Conservation (phyloP, 2,888 invertebrate species). For the Cabera pusaria region DNA sequence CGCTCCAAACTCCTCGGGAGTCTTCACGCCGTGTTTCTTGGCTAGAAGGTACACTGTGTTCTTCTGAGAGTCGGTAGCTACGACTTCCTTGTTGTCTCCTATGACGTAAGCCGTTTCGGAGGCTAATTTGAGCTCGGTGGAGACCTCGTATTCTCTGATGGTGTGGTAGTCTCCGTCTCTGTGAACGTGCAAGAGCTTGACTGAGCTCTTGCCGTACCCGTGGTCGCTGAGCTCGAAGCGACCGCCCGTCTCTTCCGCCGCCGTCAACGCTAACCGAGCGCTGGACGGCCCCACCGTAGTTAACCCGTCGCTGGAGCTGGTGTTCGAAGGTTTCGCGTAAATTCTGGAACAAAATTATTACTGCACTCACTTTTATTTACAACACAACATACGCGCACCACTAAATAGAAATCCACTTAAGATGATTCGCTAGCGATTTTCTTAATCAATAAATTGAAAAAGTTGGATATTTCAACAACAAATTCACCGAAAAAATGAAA, state of each 20-base stretch:
- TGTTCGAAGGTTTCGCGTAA: conserved; percentile 77
- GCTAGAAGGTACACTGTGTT: conserved; percentile 92
- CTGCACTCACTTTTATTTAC: conserved; percentile 3
- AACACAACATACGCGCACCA: background rate
- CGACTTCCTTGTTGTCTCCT: conserved; percentile 91
- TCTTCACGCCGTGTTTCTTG: conserved; percentile 89
- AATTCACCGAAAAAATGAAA: conserved; percentile 11
- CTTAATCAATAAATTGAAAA: too few relatives aligned
- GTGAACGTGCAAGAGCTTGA: conserved; percentile 88
- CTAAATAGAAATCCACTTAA: conserved; percentile 4
- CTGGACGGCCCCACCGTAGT: conserved; percentile 24
- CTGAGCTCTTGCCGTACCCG: conserved; percentile 89
- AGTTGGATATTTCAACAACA: too few relatives aligned
- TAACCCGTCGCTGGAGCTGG: conserved; percentile 55
- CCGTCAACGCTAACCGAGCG: conserved; percentile 51
- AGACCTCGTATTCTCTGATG: conserved; percentile 89
- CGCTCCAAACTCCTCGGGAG: conserved; percentile 90
- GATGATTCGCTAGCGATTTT: conserved; percentile 7
- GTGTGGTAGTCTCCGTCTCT: conserved; percentile 86
- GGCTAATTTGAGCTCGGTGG: conserved; percentile 87
- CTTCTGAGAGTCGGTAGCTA: conserved; percentile 93
- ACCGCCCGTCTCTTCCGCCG: conserved; percentile 70
- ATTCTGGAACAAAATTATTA: conserved; percentile 55
- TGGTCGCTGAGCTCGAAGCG: conserved; percentile 85
- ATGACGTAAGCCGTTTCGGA: conserved; percentile 88